Base-by-base conservation (phyloP, 2,113 vertebrate genomes). In the Hypanus sabinus region DNA sequence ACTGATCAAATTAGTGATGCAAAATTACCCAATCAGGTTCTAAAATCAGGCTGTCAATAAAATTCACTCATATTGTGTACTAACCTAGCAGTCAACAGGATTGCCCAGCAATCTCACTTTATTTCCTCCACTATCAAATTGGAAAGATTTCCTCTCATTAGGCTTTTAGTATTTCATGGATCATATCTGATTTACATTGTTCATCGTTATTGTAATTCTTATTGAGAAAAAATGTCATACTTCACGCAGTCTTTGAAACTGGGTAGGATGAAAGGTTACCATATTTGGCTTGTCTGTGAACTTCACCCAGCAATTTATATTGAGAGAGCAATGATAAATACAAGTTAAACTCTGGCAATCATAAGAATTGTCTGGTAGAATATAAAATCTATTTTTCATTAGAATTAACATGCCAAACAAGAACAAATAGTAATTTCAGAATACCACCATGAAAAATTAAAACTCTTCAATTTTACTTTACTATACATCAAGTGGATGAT, bases 371-470 rank as follows among this genome's bases (percentile, higher is more conserved):
- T 24, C 55, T 73, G 68, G 20, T 55, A 16, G 36, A 93, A 93
- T 73, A 75, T 55, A 73, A 55, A 6, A 55, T 71, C 91, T 93
- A 93, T 93, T 93, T 93, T 68, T 93, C 91, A 93, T 24, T 73
- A 65, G 18, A 70, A 93, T 75, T 93, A 75, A 93, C 70, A 73
- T 55, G 91, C 73, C 68, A 93, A 55, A 71, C 14, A 55, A 24
- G 36, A 93, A 93, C 68, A 93, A 93, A 93, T 73, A 46, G 22
- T 75, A 24, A 70, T 73, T 11, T 68, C 68, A 93, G 36, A 38
- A 30, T 11, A 5, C 38, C 38, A 75, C 73, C 70, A 75, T 93
- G 91, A 93, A 93, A 93, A 93, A 93, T 75, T 93, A 73, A 93
- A 55, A 90, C 71, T 36, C 38, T 55, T 93, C 71, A 93, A 75